Percentiles rank a stretch among this genome's conserved stretches.
Conservation (phyloP, 2,113 vertebrate species). For the Galemys pyrenaicus region DNA sequence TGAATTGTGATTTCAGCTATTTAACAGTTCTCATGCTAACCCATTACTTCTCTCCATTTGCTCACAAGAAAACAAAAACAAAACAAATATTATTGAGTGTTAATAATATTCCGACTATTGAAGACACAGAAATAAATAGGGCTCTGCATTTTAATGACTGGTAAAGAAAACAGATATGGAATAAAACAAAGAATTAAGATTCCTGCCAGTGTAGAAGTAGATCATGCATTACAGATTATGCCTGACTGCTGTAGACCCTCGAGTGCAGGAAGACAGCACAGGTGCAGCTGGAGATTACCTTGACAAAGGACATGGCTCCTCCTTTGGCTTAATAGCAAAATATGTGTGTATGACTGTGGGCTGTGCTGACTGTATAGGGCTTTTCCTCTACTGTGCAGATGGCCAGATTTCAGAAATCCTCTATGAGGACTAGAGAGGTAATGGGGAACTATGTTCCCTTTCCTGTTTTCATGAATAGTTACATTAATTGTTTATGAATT, state of each 20-base stretch:
- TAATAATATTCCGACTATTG: neutral
- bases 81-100: neutral
- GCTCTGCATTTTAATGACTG: neutral
- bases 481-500: neutral
- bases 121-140: neutral
- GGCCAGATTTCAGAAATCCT: neutral
- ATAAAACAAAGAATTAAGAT: neutral
- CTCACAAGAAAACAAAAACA: neutral
- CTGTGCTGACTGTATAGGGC: neutral
- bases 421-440: neutral
- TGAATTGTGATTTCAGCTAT: neutral
- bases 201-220: neutral
- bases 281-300: neutral
- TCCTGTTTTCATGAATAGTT: neutral
- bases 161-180: neutral
- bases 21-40: neutral
- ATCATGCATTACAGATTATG: neutral
- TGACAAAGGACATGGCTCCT: neutral
- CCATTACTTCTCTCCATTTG: neutral
- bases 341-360: neutral
- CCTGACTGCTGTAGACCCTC: neutral
- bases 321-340: neutral
- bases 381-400: neutral
- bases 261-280: neutral
- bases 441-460: neutral